Evolutionary conservation across 1,140 invertebrate genomes (phyloP), one percentile per base, ranked within the genome.

Genomic region (Drosophila melanogaster): DNA sequence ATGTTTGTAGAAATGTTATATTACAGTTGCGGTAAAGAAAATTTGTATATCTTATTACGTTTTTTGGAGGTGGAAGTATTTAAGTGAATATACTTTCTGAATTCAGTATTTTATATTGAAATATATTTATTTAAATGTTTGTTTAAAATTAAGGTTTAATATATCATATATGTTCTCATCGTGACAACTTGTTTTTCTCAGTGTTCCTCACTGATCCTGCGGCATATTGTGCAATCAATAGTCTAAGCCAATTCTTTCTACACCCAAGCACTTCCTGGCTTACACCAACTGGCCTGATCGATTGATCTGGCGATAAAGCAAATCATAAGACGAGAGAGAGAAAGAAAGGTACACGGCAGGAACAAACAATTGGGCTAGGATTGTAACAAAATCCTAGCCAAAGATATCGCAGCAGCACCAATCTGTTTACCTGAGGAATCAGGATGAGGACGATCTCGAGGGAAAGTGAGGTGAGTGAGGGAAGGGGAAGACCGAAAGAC

Each of bases 351-450:
- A 55, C 66, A 51, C 56, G 58, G 81, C 81, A 85, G 81, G 81
- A 86, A 86, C 83, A 87, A 86, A 86, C 81, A 86, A 86, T 87
- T 76, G 81, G 78, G 67, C 59, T 76, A 74, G 71, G 43, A 66
- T 67, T 85, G 81, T 81, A 78, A 85, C 83, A 67, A 57, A 81
- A 86, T 86, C 83, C 81, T 81, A 81, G 81, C 57, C 78, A 30
- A 75, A 87, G 83, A 87, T 81, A 72, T 70, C 50, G 58, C 47
- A 49, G 46, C 61, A 19, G 38, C 70, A 37, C 22, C 46, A 57
- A 70, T 70, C 50, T 70, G 66, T 70, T 70, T 80, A 81, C 78
- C 79, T 73, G 73, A 55, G 55, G 46, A 49, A 43, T 33, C 58
- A 62, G 60, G 60, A 61, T 51, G 65, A 74, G 35, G 37, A 64